These are phyloP conservation scores for Coptodon bakossiorum DNA, from an alignment of 2,113 vertebrate species.

Conservation along the genomic window DNA sequence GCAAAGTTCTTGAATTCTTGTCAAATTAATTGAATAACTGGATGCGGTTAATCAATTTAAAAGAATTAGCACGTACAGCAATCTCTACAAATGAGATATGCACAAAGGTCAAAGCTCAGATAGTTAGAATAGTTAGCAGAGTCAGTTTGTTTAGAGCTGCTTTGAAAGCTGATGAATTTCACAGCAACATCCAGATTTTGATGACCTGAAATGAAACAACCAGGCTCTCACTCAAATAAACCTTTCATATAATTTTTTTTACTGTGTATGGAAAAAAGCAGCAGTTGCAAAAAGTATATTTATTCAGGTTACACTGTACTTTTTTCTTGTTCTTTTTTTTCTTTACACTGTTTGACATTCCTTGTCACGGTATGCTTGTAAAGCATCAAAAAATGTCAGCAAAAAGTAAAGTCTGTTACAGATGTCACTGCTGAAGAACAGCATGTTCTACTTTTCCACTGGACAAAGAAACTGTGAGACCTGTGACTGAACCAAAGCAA, in stretches of 20 bases:
- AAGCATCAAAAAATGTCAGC: background rate
- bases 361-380: background rate
- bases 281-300: background rate
- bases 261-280: background rate
- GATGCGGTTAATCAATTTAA: slow-evolving; percentile 52
- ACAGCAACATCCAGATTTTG: background rate
- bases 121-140: slow-evolving; percentile 42
- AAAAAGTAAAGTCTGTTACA: background rate
- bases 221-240: background rate
- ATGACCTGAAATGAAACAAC: background rate
- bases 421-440: background rate
- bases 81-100: slow-evolving; percentile 33
- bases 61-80: slow-evolving; percentile 18
- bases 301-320: background rate
- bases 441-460: background rate
- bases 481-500: background rate
- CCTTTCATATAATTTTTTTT: background rate
- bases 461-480: background rate
- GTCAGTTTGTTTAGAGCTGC: background rate
- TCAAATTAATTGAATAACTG: slow-evolving; percentile 64
- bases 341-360: background rate
- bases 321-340: background rate
- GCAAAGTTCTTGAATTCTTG: slow-evolving; percentile 43
- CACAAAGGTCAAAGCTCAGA: slow-evolving; percentile 48
- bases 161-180: background rate